Evolutionary conservation across 2,797 vertebrate species (phyloP).

Genomic region (Xenops minutus): DNA sequence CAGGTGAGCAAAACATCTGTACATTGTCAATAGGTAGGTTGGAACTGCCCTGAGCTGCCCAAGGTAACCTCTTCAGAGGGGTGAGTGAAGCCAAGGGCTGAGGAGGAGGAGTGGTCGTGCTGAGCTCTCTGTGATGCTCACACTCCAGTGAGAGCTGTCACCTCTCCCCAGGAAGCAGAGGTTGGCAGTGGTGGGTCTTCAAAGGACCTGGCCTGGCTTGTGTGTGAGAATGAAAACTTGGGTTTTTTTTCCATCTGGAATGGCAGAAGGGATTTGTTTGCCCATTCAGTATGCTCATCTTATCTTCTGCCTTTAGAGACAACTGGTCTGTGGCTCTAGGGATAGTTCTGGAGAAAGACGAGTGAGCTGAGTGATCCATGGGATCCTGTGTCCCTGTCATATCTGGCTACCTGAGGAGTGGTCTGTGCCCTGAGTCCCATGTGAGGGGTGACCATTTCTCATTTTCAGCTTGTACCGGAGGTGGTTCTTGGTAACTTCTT

Average conservation of each 20-base stretch:
- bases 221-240: background rate
- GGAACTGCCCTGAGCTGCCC: conserved; percentile 26
- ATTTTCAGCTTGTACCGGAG: background rate
- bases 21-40: conserved; percentile 60
- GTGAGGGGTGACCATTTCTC: rapidly evolving
- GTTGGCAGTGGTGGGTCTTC: background rate
- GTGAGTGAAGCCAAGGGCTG: background rate
- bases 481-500: background rate
- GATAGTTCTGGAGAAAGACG: background rate
- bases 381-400: rapidly evolving
- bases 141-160: rapidly evolving
- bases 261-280: rapidly evolving
- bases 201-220: background rate
- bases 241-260: background rate
- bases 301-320: rapidly evolving
- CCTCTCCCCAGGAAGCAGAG: background rate
- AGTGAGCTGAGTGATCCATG: background rate
- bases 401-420: background rate
- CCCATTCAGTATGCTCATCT: rapidly evolving
- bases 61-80: conserved; percentile 28
- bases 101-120: background rate
- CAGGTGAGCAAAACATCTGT: conserved; percentile 73
- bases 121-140: background rate
- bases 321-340: rapidly evolving
- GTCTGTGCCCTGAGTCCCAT: rapidly evolving